A percentile compares a stretch with the other conserved stretches of the same genome.
Conservation (phyloP, 2,888 invertebrate genomes). For the Cosmia trapezina region DNA sequence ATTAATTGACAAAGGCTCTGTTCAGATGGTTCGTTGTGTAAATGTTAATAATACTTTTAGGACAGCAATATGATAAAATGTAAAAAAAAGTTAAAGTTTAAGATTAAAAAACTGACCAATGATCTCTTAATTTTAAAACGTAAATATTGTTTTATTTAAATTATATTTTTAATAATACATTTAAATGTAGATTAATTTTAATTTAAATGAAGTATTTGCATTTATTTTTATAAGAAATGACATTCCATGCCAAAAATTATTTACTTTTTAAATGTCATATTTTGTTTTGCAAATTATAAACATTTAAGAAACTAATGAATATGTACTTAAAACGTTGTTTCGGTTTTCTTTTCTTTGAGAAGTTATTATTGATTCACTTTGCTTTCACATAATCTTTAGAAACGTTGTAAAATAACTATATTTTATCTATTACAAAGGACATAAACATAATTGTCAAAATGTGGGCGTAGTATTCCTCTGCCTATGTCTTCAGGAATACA, state of each 20-base stretch:
- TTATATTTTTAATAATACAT: conserved; percentile 33
- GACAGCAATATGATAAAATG: conserved; percentile 38
- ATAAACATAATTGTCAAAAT: not conserved
- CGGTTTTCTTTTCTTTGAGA: conserved; percentile 1
- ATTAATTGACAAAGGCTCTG: conserved; percentile 25
- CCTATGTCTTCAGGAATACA: not conserved
- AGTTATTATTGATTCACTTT: conserved; percentile 10
- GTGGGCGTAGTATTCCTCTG: not conserved
- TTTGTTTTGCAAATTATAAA: conserved; percentile 16
- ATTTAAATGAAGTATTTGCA: conserved; percentile 43
- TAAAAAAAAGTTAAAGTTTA: conserved; percentile 28
- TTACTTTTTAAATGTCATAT: conserved; percentile 12
- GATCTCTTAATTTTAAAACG: conserved; percentile 52
- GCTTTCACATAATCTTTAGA: not conserved
- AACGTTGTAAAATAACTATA: conserved; percentile 1
- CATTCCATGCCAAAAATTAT: conserved; percentile 9
- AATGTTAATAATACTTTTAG: conserved; percentile 34
- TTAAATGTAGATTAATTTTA: conserved; percentile 32
- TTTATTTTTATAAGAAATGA: conserved; percentile 8
- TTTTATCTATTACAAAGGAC: conserved; percentile 2
- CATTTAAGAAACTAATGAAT: conserved; percentile 9
- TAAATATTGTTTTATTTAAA: conserved; percentile 28
- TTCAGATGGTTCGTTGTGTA: not conserved
- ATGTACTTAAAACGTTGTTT: not conserved
- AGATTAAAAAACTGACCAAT: conserved; percentile 28